Conservation (phyloP, 2,113 vertebrate genomes). For the Semnornis frantzii region DNA sequence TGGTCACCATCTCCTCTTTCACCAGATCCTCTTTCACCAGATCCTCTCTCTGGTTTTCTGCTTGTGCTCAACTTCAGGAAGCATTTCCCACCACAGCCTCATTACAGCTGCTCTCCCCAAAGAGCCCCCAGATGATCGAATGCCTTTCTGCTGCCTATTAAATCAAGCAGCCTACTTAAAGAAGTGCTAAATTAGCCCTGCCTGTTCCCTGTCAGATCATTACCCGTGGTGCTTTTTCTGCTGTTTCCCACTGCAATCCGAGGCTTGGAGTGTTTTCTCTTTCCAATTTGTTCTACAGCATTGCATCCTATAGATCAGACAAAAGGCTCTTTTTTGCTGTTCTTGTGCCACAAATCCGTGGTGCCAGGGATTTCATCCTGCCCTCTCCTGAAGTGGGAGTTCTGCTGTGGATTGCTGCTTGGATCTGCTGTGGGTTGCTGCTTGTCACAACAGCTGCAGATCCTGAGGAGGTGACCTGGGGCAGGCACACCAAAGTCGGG, state of each 20-base stretch:
- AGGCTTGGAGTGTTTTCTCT: not conserved
- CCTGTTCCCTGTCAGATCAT: not conserved
- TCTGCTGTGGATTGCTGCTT: not conserved
- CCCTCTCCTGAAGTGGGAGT: not conserved
- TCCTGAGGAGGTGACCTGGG: not conserved
- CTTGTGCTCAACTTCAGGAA: not conserved
- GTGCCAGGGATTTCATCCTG: not conserved
- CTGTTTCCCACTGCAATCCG: not conserved
- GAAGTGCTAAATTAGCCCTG: not conserved
- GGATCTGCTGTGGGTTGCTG: not conserved
- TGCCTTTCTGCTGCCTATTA: not conserved
- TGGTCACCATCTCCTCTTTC: not conserved
- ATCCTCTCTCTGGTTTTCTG: not conserved
- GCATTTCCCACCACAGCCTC: not conserved
- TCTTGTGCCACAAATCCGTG: not conserved
- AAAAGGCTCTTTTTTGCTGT: not conserved
- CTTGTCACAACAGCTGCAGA: not conserved
- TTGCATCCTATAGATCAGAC: not conserved
- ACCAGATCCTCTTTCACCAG: not conserved
- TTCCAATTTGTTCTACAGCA: not conserved
- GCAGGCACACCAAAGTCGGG: no score
- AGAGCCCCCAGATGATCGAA: not conserved
- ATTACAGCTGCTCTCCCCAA: not conserved
- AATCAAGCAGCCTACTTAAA: conserved; percentile 2
- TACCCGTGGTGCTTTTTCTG: not conserved